Conservation (phyloP, 2,888 invertebrate species). For the Carterocephalus palaemon region DNA sequence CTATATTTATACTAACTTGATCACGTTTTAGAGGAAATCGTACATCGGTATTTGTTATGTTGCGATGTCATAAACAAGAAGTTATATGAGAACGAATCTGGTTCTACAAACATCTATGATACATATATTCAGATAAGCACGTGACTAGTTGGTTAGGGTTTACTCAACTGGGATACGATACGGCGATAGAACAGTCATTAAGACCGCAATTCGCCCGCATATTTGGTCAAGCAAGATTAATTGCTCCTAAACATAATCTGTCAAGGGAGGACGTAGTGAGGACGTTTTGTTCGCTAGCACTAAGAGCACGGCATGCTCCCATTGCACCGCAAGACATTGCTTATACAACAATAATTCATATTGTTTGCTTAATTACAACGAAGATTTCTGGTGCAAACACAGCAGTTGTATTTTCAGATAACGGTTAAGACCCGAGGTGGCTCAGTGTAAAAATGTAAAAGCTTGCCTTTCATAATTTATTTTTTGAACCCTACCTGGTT, state of each 20-base stretch:
- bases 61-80: too few species aligned
- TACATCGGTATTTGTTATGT: too few species aligned
- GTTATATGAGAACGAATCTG: too few species aligned
- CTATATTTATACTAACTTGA: too few species aligned
- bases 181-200: constrained; percentile 54
- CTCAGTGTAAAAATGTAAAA: constrained; percentile 42
- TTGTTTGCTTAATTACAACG: constrained; percentile 19
- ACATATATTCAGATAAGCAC: too few species aligned
- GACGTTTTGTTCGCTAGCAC: constrained; percentile 66
- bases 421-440: constrained; percentile 33
- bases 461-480: constrained; percentile 53
- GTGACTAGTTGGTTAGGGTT: too few species aligned
- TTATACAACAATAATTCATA: constrained; percentile 11
- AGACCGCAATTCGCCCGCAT: constrained; percentile 65
- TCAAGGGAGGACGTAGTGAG: constrained; percentile 62
- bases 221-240: constrained; percentile 76
- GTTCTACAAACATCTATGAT: too few species aligned
- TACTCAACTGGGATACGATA: constrained; percentile 31
- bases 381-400: constrained; percentile 13
- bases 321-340: constrained; percentile 44
- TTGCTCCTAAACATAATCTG: constrained; percentile 72
- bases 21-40: too few species aligned
- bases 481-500: constrained; percentile 57
- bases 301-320: constrained; percentile 52
- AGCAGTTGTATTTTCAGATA: constrained; percentile 32